Evolutionary conservation across 2,888 invertebrate genomes (phyloP).

Genomic region (Boloria selene): DNA sequence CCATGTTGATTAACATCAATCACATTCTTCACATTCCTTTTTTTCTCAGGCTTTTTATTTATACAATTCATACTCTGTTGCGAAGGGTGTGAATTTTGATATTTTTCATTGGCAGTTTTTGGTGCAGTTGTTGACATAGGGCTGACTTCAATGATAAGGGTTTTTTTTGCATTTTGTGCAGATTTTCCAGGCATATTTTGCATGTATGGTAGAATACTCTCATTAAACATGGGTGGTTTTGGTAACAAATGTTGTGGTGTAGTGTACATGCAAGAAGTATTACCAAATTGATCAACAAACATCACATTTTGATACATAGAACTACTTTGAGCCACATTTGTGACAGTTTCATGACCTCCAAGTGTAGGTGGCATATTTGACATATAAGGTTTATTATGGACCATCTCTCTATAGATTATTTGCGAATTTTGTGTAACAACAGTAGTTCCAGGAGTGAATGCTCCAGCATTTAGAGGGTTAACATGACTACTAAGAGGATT

Average conservation of each 20-base stretch:
- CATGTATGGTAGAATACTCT: constrained; percentile 45
- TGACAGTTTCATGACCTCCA: constrained; percentile 61
- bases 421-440: constrained; percentile 77
- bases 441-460: constrained; percentile 68
- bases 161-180: constrained; percentile 56
- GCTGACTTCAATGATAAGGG: constrained; percentile 71
- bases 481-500: constrained; percentile 58
- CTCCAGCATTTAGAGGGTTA: constrained; percentile 57
- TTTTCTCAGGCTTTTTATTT: constrained; percentile 38
- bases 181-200: constrained; percentile 52
- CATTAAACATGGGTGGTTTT: constrained; percentile 58
- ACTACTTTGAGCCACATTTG: constrained; percentile 65
- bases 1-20: constrained; percentile 77
- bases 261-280: constrained; percentile 72
- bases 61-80: constrained; percentile 23
- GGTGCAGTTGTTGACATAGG: constrained; percentile 55
- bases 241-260: constrained; percentile 62
- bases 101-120: constrained; percentile 40
- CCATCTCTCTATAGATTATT: constrained; percentile 77
- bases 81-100: constrained; percentile 39
- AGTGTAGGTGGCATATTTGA: constrained; percentile 66
- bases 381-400: constrained; percentile 72
- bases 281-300: constrained; percentile 75
- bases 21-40: constrained; percentile 53
- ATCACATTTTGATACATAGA: constrained; percentile 77